Conservation (phyloP, 37 sponge, comb jelly and placozoan species). For the Petrosia ficiformis region DNA sequence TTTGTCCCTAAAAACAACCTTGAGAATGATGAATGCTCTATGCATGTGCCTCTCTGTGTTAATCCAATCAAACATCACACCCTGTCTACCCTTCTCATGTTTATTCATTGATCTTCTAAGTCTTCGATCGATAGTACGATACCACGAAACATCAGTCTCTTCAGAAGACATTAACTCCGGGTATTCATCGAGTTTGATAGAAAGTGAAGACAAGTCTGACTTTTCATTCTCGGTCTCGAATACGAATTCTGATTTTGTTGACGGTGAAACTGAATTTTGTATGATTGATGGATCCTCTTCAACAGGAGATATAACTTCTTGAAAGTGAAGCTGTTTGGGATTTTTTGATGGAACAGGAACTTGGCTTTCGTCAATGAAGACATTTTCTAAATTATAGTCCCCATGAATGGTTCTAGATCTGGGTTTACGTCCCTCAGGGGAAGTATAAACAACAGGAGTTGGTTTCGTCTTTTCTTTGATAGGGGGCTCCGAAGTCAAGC, state of each 20-base stretch:
- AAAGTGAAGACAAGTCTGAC: not conserved
- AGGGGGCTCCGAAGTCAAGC: not conserved
- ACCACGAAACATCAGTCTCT: conserved; percentile 35
- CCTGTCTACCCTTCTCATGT: conserved; percentile 63
- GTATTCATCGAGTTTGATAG: not conserved
- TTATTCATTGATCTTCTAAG: conserved; percentile 42
- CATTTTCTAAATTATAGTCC: not conserved
- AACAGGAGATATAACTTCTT: not conserved
- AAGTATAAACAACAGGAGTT: not conserved
- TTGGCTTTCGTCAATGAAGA: not conserved
- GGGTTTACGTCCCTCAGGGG: not conserved
- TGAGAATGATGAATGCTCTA: conserved; percentile 46
- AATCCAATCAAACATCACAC: conserved; percentile 59
- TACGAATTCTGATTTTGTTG: not conserved
- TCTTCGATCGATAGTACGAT: conserved; percentile 45
- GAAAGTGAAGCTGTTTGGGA: not conserved
- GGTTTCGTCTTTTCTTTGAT: not conserved
- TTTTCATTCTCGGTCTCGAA: not conserved
- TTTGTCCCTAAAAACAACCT: conserved; percentile 43
- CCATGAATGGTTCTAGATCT: not conserved
- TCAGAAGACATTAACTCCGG: conserved; percentile 38
- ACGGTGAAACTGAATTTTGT: not conserved
- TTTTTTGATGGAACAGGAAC: not conserved
- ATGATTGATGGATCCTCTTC: not conserved
- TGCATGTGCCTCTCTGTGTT: conserved; percentile 59